Conservation (phyloP, 2,888 invertebrate species). For the Dorcus parallelipipedus region DNA sequence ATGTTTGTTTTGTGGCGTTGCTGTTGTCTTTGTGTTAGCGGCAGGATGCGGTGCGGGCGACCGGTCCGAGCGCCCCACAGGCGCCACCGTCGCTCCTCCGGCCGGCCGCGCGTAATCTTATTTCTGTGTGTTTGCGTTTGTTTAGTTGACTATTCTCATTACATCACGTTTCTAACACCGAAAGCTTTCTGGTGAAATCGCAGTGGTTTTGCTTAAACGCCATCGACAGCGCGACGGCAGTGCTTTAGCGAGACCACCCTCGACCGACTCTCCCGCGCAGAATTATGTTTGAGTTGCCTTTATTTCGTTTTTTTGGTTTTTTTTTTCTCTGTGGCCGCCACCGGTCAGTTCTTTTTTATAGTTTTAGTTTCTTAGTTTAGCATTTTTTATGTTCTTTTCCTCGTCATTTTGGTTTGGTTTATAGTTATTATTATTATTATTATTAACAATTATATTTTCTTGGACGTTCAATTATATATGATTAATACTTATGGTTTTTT, state of each 20-base stretch:
- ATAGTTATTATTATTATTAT: constrained; percentile 11
- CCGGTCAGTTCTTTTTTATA: constrained; percentile 24
- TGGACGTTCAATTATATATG: constrained; percentile 28
- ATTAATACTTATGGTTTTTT: constrained; percentile 29
- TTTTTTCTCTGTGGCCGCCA: constrained; percentile 20
- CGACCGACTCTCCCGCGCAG: constrained; percentile 17
- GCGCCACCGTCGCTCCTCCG: background rate
- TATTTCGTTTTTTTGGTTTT: constrained; percentile 19
- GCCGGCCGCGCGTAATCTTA: constrained; percentile 18
- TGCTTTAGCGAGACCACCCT: constrained; percentile 45
- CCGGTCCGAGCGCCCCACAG: background rate
- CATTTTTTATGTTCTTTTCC: constrained; percentile 20
- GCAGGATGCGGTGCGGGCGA: background rate
- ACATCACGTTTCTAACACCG: constrained; percentile 38
- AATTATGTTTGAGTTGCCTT: constrained; percentile 11
- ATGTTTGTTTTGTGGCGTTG: constrained; percentile 36
- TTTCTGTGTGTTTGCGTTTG: constrained; percentile 42
- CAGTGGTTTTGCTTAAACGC: constrained; percentile 46
- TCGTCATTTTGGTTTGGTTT: constrained; percentile 10
- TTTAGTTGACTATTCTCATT: constrained; percentile 37
- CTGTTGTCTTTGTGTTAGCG: constrained; percentile 30
- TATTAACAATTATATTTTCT: constrained; percentile 28
- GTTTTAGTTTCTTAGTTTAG: constrained; percentile 28
- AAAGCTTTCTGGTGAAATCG: constrained; percentile 37
- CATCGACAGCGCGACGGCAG: constrained; percentile 41